These are phyloP conservation scores for Cyclophora punctaria DNA, from an alignment of 2,888 invertebrate species.

Conservation along the genomic window DNA sequence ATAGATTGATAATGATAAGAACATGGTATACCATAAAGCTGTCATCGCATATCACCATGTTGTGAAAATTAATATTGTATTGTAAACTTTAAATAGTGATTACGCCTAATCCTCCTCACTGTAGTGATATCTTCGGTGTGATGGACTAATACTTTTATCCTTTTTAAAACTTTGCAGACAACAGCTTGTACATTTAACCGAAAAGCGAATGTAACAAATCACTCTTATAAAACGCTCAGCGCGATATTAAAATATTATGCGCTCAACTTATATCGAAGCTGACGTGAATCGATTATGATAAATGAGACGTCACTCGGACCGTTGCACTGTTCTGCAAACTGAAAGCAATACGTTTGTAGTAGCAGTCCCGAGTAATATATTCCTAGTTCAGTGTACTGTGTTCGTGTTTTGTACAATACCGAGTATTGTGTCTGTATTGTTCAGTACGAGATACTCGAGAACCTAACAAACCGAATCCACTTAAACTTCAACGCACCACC, in stretches of 20 bases:
- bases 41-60: too few species aligned
- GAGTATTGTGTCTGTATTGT: too few species aligned
- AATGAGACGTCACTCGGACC: conserved; percentile 9
- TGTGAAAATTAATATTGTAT: too few species aligned
- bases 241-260: background rate
- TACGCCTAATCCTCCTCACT: too few species aligned
- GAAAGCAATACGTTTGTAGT: background rate
- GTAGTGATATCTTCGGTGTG: too few species aligned
- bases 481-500: conserved; percentile 44
- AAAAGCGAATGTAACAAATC: background rate
- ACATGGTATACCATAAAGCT: too few species aligned
- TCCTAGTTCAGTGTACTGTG: too few species aligned
- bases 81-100: too few species aligned
- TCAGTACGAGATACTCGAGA: conserved; percentile 8
- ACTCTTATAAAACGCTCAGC: background rate
- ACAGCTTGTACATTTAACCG: background rate
- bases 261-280: conserved; percentile 14
- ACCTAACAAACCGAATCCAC: conserved; percentile 21
- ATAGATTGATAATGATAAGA: too few species aligned
- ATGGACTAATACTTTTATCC: too few species aligned
- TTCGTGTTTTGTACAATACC: too few species aligned
- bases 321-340: conserved; percentile 2
- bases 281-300: conserved; percentile 15
- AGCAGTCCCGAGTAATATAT: background rate
- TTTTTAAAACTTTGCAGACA: too few species aligned